phyloP scores from a whole-genome alignment of 2,888 invertebrate species.

The Reticulitermes lucifugus region DNA sequence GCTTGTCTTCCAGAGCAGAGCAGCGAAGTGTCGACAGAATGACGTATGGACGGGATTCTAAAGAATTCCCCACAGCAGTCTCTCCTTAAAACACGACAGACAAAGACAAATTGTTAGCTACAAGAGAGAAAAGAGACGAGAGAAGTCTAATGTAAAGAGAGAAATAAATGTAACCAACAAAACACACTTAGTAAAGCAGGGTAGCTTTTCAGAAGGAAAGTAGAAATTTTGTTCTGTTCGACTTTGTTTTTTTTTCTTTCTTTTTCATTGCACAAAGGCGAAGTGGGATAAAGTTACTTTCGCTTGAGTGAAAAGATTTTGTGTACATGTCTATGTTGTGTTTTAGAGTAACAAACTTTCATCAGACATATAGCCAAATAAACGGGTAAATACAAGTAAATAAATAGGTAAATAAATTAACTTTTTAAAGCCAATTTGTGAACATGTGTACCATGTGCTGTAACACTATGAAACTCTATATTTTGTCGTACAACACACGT shows the following conservation, averaged over 20 bases:
- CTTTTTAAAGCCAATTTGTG: no score
- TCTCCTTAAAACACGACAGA: slow-evolving; percentile 36
- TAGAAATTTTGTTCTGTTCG: slow-evolving; percentile 8
- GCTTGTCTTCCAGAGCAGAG: slow-evolving; percentile 13
- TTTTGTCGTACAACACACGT: no score
- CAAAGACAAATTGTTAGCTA: slow-evolving; percentile 40
- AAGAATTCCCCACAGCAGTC: slow-evolving; percentile 18
- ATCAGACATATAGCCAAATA: not conserved
- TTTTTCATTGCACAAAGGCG: not conserved
- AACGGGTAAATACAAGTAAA: no score
- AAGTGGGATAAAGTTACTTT: not conserved
- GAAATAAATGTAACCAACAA: not conserved
- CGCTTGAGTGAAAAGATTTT: not conserved
- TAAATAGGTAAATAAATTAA: no score
- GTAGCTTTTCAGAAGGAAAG: not conserved
- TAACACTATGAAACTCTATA: no score
- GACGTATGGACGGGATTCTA: slow-evolving; percentile 28
- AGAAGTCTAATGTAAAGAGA: not conserved
- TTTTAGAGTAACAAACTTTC: not conserved
- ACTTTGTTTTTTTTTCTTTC: not conserved
- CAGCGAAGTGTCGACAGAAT: slow-evolving; percentile 23
- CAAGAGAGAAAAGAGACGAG: slow-evolving; percentile 4
- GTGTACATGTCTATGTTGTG: not conserved
- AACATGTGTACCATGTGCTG: no score
- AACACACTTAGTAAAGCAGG: not conserved